Evolutionary conservation across 2,888 invertebrate species (phyloP), one percentile per base, ranked within the genome.

Genomic region (Entomobrya proxima): DNA sequence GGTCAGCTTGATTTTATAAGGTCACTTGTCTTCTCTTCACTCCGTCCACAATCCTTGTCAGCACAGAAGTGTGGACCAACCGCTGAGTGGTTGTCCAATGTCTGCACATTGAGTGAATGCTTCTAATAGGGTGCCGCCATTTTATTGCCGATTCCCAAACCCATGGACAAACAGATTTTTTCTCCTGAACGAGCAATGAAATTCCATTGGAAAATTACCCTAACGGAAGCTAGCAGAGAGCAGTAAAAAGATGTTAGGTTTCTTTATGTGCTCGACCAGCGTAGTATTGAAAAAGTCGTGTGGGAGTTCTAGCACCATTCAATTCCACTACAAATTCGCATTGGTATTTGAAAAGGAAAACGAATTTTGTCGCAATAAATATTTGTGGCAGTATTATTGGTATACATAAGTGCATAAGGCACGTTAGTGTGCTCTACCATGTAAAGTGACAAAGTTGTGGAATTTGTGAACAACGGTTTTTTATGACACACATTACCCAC

Each of bases 1-100:
- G 44, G 69, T 69, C 69, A 69, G 47, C 69, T 69, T 44, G 15
- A 44, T 47, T 44, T 69, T 27, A 27, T 69, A 44, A 69, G 69
- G 69, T 44, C 69, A 69, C 27, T 40, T 69, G n/a, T 69, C 9
- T 47, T 15, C 13, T 47, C n/a, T 13, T 21, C 40, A 58, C 24
- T 21, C 18, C 37, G n/a, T 30, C 40, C n/a, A 64, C 11, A 9
- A 67, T 67, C 37, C 21, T 27, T n/a, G n/a, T n/a, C n/a, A 67
- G 11, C 40, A n/a, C 6, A 1, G 24, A 2, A 44, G 27, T 27
- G 3, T 27, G 15, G 0, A n/a, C n/a, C n/a, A 15, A 21, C 15
- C 2, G 37, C 35, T 37, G 27, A 40, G 24, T 24, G 11, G 69
- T 44, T 40, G 44, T 27, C 21, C 15, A 44, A 44, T n/a, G 44